Evolutionary conservation across 2,888 invertebrate species (phyloP).

Genomic region (Drosophila pseudotalamancana): DNA sequence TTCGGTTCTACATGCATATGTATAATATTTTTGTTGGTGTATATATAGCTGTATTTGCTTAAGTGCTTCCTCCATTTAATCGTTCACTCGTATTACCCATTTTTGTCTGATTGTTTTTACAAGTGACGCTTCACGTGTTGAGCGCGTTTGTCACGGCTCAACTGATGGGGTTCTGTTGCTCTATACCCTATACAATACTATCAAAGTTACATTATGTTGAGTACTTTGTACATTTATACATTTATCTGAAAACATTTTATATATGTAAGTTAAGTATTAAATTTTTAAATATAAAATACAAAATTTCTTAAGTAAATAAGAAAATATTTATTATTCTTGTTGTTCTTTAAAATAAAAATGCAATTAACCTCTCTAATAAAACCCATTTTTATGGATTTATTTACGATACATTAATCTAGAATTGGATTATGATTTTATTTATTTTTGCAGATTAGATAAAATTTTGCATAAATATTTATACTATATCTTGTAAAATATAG

Average conservation of each 20-base stretch:
- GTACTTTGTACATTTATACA: no score
- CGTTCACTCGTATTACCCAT: constrained; percentile 29
- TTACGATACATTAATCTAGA: no score
- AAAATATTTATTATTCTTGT: no score
- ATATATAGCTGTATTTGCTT: constrained; percentile 8
- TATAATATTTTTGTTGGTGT: neutral
- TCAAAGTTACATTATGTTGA: no score
- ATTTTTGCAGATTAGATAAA: neutral
- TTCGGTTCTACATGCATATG: neutral
- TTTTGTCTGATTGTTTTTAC: constrained; percentile 44
- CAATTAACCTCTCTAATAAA: no score
- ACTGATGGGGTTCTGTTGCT: constrained; percentile 38
- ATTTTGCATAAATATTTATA: neutral
- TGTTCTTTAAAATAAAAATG: no score
- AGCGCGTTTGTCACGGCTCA: constrained; percentile 72
- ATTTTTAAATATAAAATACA: no score
- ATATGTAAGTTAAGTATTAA: neutral
- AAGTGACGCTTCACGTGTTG: constrained; percentile 65
- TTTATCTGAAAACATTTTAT: neutral
- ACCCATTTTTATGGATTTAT: no score
- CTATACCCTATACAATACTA: constrained; percentile 19
- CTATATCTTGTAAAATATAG: neutral
- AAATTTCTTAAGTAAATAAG: no score
- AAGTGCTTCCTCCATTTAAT: constrained; percentile 52
- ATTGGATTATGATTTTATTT: neutral